Evolutionary conservation across 2,888 invertebrate genomes (phyloP), one percentile per base, ranked within the genome.

Genomic region (Pristionchus mayeri): DNA sequence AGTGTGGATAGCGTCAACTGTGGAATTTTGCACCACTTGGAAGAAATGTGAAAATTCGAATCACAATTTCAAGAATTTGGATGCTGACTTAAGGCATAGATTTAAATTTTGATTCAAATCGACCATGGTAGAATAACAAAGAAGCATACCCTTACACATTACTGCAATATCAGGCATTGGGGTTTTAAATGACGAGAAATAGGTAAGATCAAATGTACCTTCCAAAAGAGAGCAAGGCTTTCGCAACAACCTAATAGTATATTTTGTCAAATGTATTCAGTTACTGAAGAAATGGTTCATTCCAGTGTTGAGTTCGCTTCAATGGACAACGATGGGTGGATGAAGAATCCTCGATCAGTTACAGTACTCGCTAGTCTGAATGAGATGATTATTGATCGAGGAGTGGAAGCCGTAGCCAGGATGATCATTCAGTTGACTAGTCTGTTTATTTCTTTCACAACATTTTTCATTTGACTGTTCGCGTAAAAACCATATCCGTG

Each of bases 361-460:
- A 78, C 52, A 18, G 50, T 78, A 50, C 50, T 78, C 18, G 11
- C 57, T 0, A 80, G 40, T 80, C 24, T 57, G 27, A 57, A 80
- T 80, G 80, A 80, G 21, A 37, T 57, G 80, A 54, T 80, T 34
- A 57, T 80, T 24, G 80, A 80, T 37, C 37, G 57, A 89, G 86
- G 86, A 88, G 57, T 84, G 79, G 88, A 87, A 87, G 21, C 50
- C 50, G 30, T 78, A 2, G 50, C 52, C 0, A 78, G 50, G 34
- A 40, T 40, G 48, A 78, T 78, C 21, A 40, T 50, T 9, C 50
- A 78, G 21, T 50, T 78, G 76, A 78, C 50, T 50, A 48, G 76
- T 78, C 7, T 21, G 76, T 78, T 2, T 30, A 0, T 9, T 40
- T n/a, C n/a, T n/a, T n/a, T n/a, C 13, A 40, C 16, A 40, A 30